A percentile compares a stretch with the other conserved stretches of the same genome.
phyloP scores from a whole-genome alignment of 2,797 vertebrate species.

The Cercopithecus diana region DNA sequence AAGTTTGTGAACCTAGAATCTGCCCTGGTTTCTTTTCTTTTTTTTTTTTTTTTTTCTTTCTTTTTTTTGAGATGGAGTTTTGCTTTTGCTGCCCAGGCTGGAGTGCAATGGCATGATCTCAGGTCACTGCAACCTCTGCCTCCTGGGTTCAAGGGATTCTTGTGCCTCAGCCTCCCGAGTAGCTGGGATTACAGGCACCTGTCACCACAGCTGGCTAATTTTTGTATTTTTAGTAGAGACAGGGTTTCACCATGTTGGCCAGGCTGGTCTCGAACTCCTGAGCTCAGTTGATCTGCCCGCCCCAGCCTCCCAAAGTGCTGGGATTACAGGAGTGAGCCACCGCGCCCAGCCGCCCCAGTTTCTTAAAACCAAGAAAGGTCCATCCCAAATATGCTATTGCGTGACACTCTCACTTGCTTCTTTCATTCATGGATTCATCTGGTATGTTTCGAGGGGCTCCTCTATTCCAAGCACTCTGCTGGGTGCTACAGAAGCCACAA shows the following conservation, averaged over 20 bases:
- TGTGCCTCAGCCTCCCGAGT: neutral
- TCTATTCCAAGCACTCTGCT: neutral
- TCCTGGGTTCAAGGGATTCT: neutral
- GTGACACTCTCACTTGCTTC: neutral
- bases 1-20: neutral
- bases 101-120: neutral
- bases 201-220: neutral
- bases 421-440: neutral
- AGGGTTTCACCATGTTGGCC: neutral
- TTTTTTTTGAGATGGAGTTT: neutral
- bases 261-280: neutral
- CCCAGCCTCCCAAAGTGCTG: neutral
- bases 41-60: too few species aligned
- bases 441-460: neutral
- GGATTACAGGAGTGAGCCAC: neutral
- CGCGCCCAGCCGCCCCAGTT: fast-evolving
- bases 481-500: neutral
- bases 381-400: neutral
- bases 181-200: too few species aligned
- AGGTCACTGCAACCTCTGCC: neutral
- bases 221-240: neutral
- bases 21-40: neutral
- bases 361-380: neutral
- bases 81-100: neutral
- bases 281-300: neutral